phyloP scores from a whole-genome alignment of 2,888 invertebrate genomes.

The Xanthorhoe designata region DNA sequence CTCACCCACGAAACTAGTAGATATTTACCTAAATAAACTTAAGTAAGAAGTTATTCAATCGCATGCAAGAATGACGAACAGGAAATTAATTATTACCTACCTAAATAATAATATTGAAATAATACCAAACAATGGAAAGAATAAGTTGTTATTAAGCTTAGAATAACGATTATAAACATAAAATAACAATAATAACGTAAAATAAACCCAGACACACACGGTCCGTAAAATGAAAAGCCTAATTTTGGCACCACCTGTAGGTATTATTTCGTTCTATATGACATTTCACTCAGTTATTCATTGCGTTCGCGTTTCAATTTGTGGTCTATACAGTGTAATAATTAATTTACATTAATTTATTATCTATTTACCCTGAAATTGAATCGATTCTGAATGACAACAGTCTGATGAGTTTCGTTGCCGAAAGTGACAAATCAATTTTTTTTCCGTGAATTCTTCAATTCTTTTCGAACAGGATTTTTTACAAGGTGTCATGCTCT shows the following conservation, averaged over 20 bases:
- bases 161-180: neutral
- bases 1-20: neutral
- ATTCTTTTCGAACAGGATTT: too few species aligned
- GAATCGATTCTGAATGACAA: constrained; percentile 31
- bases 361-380: constrained; percentile 49
- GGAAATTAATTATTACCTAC: neutral
- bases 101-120: neutral
- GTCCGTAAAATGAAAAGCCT: constrained; percentile 13
- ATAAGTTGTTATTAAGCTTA: neutral
- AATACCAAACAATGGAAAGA: neutral
- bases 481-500: too few species aligned
- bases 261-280: constrained; percentile 55
- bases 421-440: constrained; percentile 5
- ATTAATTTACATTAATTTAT: constrained; percentile 55
- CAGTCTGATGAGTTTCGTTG: constrained; percentile 8
- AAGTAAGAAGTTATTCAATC: neutral
- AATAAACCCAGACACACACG: neutral
- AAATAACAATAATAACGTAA: neutral
- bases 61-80: neutral
- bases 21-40: neutral
- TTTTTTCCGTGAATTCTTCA: too few species aligned
- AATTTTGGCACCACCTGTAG: constrained; percentile 26
- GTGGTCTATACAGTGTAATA: constrained; percentile 57
- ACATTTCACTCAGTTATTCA: constrained; percentile 62
- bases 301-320: constrained; percentile 60